Evolutionary conservation across 1,140 invertebrate species (phyloP).

Genomic region (Heliconius congener): DNA sequence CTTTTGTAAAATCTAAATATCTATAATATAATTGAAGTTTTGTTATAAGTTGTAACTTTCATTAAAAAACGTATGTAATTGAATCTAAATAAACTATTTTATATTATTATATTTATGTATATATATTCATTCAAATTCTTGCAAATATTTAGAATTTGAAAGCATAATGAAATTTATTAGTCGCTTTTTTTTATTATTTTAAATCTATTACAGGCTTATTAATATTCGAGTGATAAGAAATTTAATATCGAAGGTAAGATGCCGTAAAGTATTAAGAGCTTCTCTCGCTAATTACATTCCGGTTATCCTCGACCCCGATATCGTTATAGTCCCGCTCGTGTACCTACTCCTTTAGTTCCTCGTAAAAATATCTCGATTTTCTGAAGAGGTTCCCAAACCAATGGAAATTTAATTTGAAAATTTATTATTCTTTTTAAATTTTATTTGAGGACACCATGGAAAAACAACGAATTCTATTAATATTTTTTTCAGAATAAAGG

Average conservation of each 20-base stretch:
- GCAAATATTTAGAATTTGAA: no score
- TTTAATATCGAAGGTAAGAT: conserved; percentile 29
- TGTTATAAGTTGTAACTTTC: no score
- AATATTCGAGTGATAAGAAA: conserved; percentile 20
- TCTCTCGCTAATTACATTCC: conserved; percentile 34
- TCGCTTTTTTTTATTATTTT: no score
- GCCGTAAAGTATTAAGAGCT: conserved; percentile 29
- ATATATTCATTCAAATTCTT: no score
- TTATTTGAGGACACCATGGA: not conserved
- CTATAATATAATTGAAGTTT: no score
- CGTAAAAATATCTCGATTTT: conserved; percentile 20
- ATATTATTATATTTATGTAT: no score
- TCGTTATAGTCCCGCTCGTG: conserved; percentile 19
- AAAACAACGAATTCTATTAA: not conserved
- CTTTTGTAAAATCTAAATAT: no score
- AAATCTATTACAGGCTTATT: not conserved
- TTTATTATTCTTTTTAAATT: not conserved
- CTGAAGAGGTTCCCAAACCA: not conserved
- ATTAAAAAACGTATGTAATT: no score
- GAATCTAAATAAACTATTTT: no score
- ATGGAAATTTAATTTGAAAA: conserved; percentile 1
- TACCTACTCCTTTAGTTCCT: not conserved
- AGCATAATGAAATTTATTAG: no score
- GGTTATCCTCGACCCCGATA: conserved; percentile 27
- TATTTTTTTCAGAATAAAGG: not conserved